Evolutionary conservation across 2,797 vertebrate species (phyloP).

Genomic region (Myotis daubentonii): DNA sequence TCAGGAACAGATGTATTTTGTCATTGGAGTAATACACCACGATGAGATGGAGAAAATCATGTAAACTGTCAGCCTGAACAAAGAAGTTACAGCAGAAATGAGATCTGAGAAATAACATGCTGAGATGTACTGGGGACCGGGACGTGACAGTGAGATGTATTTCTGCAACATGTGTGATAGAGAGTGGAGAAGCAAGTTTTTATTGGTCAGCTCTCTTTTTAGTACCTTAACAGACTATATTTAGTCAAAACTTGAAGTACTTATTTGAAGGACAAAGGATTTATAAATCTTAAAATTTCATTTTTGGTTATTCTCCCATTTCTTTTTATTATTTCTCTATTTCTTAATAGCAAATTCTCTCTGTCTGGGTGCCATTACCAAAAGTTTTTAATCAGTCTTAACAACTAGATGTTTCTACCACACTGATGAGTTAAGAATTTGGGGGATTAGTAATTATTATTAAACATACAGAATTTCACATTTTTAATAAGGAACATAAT

Average conservation of each 20-base stretch:
- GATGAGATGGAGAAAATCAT: neutral
- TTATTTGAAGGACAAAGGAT: neutral
- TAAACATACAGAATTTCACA: neutral
- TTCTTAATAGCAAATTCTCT: neutral
- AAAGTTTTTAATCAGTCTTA: neutral
- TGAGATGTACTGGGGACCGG: neutral
- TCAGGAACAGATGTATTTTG: constrained; percentile 15
- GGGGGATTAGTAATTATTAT: neutral
- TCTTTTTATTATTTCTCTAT: neutral
- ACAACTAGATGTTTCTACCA: neutral
- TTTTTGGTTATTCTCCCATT: neutral
- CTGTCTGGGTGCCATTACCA: neutral
- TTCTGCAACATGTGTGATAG: neutral
- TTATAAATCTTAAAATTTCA: neutral
- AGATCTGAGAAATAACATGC: neutral
- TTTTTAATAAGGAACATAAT: neutral
- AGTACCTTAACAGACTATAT: neutral
- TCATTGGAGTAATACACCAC: neutral
- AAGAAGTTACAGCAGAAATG: neutral
- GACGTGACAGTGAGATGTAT: neutral
- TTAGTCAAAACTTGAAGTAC: neutral
- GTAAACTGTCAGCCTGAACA: neutral
- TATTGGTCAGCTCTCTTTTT: neutral
- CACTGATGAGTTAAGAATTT: neutral
- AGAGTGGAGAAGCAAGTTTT: neutral